Evolutionary conservation across 92 coral and sea anemone genomes (phyloP), one percentile per base, ranked within the genome.

Genomic region (Zoanthus gigantus): DNA sequence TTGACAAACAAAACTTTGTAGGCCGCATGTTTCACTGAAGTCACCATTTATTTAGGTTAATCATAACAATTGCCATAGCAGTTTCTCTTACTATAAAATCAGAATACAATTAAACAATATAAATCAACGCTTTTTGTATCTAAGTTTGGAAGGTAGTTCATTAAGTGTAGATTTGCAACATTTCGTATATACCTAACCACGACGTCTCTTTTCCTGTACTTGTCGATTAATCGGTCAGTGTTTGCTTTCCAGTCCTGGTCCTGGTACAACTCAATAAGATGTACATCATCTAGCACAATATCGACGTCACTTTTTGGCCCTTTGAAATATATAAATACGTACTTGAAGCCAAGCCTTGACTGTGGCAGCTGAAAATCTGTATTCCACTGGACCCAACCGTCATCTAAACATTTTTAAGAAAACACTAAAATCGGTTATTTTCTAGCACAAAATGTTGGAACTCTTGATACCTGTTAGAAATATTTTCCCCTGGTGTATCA

Each of bases 321-420:
- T 34, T 87, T 93, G 90, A 93, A 93, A 90, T 91, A 95, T 7
- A 95, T 77, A 37, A 93, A 95, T 17, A 91, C 95, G 76, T 91
- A 95, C 50, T 83, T 85, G 79, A 47, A 95, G 10, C 98, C 92
- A 7, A 54, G 48, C 74, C 60, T 85, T 8, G 98, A 88, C 37
- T 52, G 31, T 8, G 98, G 98, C 78, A 95, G 86, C 90, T 93
- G 87, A 84, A 95, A 95, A 65, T 92, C 89, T 16, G 96, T 90
- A 69, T 88, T 90, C 98, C 98, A 95, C 7, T 68, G 89, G 16
- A 95, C 94, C 98, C 98, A 95, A 8, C 93, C 96, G 32, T 54
- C 52, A 32, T 95, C 98, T 95, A 45, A 3, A 83, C 76, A 75
- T 9, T 14, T 46, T 42, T 31, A 71, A 17, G 18, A 30, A 13